Conservation (phyloP, 1,140 invertebrate genomes). For the Aphidius gifuensis region DNA sequence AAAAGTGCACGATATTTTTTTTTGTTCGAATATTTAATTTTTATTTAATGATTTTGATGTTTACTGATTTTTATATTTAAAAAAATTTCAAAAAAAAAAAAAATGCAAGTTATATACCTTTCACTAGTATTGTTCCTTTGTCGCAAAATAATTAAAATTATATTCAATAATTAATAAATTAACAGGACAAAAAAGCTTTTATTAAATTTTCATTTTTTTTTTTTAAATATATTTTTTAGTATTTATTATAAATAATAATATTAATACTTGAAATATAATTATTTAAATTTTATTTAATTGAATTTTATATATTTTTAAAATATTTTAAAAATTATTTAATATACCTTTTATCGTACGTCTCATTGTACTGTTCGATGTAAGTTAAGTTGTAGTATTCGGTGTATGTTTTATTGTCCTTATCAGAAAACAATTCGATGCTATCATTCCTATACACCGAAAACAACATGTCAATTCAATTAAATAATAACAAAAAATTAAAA, state of each 20-base stretch:
- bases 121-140: slow-evolving; percentile 40
- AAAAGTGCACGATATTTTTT: background rate
- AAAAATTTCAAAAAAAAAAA: too few relatives aligned
- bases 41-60: background rate
- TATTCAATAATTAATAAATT: background rate
- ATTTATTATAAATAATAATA: background rate
- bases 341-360: slow-evolving; percentile 25
- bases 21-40: slow-evolving; percentile 1
- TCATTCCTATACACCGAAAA: slow-evolving; percentile 21
- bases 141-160: slow-evolving; percentile 30
- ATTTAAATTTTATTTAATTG: background rate
- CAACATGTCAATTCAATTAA: background rate
- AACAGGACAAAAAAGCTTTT: background rate
- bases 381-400: slow-evolving; percentile 19
- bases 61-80: too few relatives aligned
- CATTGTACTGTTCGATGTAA: slow-evolving; percentile 24
- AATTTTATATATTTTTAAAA: background rate
- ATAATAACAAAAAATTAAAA: background rate
- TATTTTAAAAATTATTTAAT: background rate
- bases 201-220: background rate
- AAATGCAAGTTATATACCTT: slow-evolving; percentile 43
- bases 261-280: background rate
- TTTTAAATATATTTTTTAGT: slow-evolving; percentile 4
- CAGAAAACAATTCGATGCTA: slow-evolving; percentile 17
- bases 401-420: slow-evolving; percentile 20